These are phyloP conservation scores for Zaprionus inermis DNA, from an alignment of 1,140 invertebrate genomes.

Conservation along the genomic window DNA sequence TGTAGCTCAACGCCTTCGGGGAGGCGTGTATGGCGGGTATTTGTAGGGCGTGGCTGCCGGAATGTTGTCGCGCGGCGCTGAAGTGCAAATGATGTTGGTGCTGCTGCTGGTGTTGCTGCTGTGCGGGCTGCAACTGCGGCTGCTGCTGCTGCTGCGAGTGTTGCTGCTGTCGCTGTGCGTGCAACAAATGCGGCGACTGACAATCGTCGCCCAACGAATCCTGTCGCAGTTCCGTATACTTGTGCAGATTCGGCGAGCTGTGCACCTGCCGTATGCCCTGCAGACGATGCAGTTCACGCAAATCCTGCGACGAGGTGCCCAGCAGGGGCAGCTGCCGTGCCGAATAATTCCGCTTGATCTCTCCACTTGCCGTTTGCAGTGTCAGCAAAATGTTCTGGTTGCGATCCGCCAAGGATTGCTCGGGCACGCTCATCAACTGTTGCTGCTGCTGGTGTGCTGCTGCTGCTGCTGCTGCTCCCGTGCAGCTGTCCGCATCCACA, in stretches of 20 bases:
- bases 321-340: conserved; percentile 71
- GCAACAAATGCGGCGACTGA: conserved; percentile 66
- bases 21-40: conserved; percentile 80
- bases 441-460: conserved; percentile 3
- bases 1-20: conserved; percentile 85
- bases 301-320: conserved; percentile 73
- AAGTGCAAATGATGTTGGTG: conserved; percentile 49
- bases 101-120: conserved; percentile 55
- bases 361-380: conserved; percentile 72
- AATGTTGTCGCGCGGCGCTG: conserved; percentile 25
- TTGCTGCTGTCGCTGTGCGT: conserved; percentile 59
- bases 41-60: conserved; percentile 66
- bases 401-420: conserved; percentile 59
- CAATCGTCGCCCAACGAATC: conserved; percentile 55
- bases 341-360: conserved; percentile 81
- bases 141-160: conserved; percentile 46
- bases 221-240: conserved; percentile 64
- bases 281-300: conserved; percentile 59
- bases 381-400: conserved; percentile 78
- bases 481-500: conserved; percentile 46
- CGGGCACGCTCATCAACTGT: conserved; percentile 61
- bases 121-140: conserved; percentile 37
- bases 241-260: conserved; percentile 81
- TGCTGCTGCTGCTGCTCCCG: not conserved
- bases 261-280: conserved; percentile 81